phyloP scores from a whole-genome alignment of 2,888 invertebrate genomes.

The Arrhopalites spinosus region DNA sequence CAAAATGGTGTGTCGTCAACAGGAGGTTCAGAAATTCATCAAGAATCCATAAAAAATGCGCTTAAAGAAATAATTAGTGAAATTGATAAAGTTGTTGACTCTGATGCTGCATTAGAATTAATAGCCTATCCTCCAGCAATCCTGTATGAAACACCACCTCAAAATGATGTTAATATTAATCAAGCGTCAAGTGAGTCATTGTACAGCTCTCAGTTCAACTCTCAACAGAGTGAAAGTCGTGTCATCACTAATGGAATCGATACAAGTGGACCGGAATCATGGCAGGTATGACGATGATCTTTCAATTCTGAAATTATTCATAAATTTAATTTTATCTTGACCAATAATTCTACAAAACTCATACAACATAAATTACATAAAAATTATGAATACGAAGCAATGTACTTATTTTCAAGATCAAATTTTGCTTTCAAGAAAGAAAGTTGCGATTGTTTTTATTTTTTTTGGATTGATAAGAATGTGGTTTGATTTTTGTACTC shows the following conservation, averaged over 20 bases:
- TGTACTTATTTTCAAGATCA: too few species aligned
- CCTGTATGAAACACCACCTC: not conserved
- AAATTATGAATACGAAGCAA: too few species aligned
- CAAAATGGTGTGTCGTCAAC: not conserved
- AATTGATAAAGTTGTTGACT: conserved; percentile 65
- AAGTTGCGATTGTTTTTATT: too few species aligned
- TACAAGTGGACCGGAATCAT: not conserved
- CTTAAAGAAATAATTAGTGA: conserved; percentile 68
- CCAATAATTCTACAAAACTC: too few species aligned
- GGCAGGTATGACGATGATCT: conserved; percentile 5
- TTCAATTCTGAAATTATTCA: not conserved
- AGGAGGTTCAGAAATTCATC: conserved; percentile 60
- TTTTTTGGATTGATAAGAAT: too few species aligned
- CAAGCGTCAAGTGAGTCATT: not conserved
- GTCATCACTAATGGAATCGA: conserved; percentile 1
- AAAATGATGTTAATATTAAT: not conserved
- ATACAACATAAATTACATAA: too few species aligned
- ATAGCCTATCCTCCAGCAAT: conserved; percentile 17
- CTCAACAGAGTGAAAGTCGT: not conserved
- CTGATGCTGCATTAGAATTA: conserved; percentile 43
- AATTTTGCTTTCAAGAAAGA: too few species aligned
- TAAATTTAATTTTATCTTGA: not conserved
- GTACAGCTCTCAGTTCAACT: conserved; percentile 1
- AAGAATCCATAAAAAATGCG: conserved; percentile 65
- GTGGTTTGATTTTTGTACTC: too few species aligned